Base-by-base conservation (phyloP, 2,888 invertebrate species). In the Melanotus villosus region DNA sequence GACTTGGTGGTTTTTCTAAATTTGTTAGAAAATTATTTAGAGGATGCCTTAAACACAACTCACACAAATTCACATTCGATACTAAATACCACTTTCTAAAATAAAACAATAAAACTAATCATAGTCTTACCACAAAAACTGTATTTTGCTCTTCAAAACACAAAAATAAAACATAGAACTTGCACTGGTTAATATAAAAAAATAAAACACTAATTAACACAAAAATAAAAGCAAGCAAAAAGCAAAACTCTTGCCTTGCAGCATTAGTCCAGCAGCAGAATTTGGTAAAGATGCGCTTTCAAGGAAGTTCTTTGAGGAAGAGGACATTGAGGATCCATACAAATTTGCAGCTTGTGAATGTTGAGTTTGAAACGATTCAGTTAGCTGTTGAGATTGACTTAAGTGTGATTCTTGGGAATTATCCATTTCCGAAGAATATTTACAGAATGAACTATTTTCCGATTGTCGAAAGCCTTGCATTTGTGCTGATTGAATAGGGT, bases 361-460 rank as follows among this genome's bases (percentile, higher is more conserved):
- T 10, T 47, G 23, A 10, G 19, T 23, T 23, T 47, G 21, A 47
- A 58, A n/a, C 47, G 63, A 65, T 58, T 71, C n/a, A n/a, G n/a
- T n/a, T n/a, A n/a, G n/a, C n/a, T n/a, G n/a, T n/a, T n/a, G n/a
- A n/a, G n/a, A n/a, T n/a, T n/a, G n/a, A n/a, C n/a, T n/a, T n/a
- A 59, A 7, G 14, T 38, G 26, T 1, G 54, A 69, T 54, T 60
- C 62, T 69, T 69, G 75, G 71, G 73, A 73, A 70, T 65, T 16
- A 5, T 45, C 16, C 16, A 19, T 57, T 60, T 70, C 67, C 30
- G 54, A 47, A 58, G 76, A 73, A 63, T 83, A 83, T 78, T 80
- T 81, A 65, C 81, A 81, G 75, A 84, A 84, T 0, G 84, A 83
- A 73, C 84, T 84, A 65, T 83, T 83, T 72, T 80, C 82, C 0